phyloP scores from a whole-genome alignment of 2,797 vertebrate species.

The Sebastiscus tertius region DNA sequence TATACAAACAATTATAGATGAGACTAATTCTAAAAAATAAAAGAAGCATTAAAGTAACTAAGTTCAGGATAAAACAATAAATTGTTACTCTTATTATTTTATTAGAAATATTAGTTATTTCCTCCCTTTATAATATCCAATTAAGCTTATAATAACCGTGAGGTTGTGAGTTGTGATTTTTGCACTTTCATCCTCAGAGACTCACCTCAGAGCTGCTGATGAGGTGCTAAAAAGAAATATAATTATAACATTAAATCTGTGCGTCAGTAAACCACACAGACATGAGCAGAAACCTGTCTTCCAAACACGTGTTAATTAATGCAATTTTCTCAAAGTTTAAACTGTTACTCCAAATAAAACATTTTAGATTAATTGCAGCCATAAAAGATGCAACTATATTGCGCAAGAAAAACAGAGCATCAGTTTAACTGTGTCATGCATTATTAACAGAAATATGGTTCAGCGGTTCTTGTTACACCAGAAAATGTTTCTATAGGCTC shows the following conservation, averaged over 20 bases:
- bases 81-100: no score
- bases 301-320: neutral
- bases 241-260: neutral
- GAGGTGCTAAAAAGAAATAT: neutral
- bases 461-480: neutral
- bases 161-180: neutral
- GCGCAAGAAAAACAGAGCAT: neutral
- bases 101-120: neutral
- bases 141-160: neutral
- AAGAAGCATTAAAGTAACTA: neutral
- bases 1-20: neutral
- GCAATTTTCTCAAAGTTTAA: neutral
- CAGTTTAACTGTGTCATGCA: neutral
- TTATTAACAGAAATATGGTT: neutral
- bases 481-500: neutral
- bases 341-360: neutral
- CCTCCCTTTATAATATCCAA: neutral
- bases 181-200: neutral
- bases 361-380: neutral
- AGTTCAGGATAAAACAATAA: neutral
- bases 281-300: neutral
- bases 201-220: no score
- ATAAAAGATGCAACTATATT: neutral
- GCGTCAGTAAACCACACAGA: neutral
- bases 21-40: neutral